Evolutionary conservation across 2,113 vertebrate genomes (phyloP).

Genomic region (Hymenochirus boettgeri): DNA sequence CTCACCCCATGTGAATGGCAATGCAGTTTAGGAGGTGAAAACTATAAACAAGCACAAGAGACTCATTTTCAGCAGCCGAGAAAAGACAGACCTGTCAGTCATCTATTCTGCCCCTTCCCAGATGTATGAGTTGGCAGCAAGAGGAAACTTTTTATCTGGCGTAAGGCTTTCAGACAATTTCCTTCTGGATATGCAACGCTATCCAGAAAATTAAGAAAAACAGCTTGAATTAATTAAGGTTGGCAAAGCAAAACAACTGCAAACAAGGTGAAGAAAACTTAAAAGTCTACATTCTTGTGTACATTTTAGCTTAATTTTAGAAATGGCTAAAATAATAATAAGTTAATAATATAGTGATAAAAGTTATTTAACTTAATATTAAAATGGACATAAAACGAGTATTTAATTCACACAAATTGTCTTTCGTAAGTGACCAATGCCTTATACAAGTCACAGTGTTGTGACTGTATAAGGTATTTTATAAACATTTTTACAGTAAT

Average conservation of each 20-base stretch:
- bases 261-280: too few species aligned
- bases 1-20: conserved; percentile 22
- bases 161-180: conserved; percentile 40
- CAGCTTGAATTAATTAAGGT: conserved; percentile 43
- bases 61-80: conserved; percentile 29
- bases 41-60: conserved; percentile 29
- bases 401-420: too few species aligned
- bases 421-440: too few species aligned
- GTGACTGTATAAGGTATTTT: too few species aligned
- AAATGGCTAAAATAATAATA: too few species aligned
- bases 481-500: too few species aligned
- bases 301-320: too few species aligned
- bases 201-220: conserved; percentile 44
- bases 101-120: conserved; percentile 30
- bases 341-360: too few species aligned
- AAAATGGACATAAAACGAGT: too few species aligned
- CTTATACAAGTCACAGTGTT: too few species aligned
- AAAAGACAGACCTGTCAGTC: conserved; percentile 42
- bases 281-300: too few species aligned
- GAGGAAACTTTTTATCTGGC: conserved; percentile 39
- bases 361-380: too few species aligned
- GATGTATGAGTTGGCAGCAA: conserved; percentile 25
- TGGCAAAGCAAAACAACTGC: conserved; percentile 41
- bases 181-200: conserved; percentile 40
- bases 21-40: conserved; percentile 31